These are phyloP conservation scores for Dyspetes luteomarginatus DNA, from an alignment of 2,888 invertebrate genomes.

Conservation along the genomic window DNA sequence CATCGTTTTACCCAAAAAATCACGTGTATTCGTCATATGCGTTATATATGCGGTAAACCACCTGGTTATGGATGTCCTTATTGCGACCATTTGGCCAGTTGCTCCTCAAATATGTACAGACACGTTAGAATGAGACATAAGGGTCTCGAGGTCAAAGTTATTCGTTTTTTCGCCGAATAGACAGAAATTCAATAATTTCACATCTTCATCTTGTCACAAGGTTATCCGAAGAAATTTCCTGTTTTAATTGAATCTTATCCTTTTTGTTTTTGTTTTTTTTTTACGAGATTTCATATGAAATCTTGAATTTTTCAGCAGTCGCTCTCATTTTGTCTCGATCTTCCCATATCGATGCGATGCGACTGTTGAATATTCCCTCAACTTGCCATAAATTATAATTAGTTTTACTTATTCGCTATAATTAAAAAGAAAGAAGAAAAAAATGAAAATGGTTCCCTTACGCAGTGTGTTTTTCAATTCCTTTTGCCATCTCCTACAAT, in stretches of 20 bases:
- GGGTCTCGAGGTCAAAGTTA: slow-evolving; percentile 62
- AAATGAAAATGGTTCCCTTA: not conserved
- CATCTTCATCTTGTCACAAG: not conserved
- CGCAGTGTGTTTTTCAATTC: not conserved
- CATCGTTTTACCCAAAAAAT: slow-evolving; percentile 64
- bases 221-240: not conserved
- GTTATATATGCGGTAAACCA: slow-evolving; percentile 76
- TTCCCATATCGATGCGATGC: not conserved
- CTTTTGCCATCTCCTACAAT: not conserved
- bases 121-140: slow-evolving; percentile 67
- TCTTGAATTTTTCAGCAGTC: no score
- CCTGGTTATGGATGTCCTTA: slow-evolving; percentile 73
- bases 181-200: not conserved
- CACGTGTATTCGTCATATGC: slow-evolving; percentile 72
- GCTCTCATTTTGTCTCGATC: not conserved
- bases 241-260: not conserved
- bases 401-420: slow-evolving; percentile 21
- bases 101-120: slow-evolving; percentile 65
- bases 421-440: not conserved
- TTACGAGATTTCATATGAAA: not conserved
- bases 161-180: slow-evolving; percentile 48
- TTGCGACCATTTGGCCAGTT: slow-evolving; percentile 62
- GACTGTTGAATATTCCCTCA: not conserved
- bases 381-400: not conserved
- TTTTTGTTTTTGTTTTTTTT: no score